A percentile compares a stretch with the other conserved stretches of the same genome.
Conservation (phyloP, 2,797 vertebrate species). For the Enteromius treurensis region DNA sequence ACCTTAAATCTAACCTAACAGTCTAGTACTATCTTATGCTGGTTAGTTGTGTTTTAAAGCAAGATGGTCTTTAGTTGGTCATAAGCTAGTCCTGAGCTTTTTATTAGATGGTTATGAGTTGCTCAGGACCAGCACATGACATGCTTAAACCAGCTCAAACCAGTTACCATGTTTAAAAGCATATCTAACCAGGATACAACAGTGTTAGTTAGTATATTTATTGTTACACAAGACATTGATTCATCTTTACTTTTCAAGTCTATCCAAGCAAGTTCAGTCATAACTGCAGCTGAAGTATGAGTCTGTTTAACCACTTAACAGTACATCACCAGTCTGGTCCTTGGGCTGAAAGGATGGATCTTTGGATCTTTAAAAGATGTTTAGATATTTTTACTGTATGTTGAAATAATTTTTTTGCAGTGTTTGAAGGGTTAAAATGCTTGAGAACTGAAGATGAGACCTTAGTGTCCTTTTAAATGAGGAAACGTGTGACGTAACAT, state of each 20-base stretch:
- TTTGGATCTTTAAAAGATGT: not conserved
- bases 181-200: not conserved
- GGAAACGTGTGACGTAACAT: not conserved
- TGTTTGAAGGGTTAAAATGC: not conserved
- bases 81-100: not conserved
- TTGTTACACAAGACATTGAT: not conserved
- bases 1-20: not conserved
- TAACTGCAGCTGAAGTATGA: not conserved
- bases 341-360: not conserved
- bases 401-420: not conserved
- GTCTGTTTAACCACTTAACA: not conserved
- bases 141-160: not conserved
- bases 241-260: not conserved
- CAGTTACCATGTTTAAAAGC: not conserved
- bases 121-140: not conserved
- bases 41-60: not conserved
- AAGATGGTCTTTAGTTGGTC: not conserved
- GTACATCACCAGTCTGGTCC: not conserved
- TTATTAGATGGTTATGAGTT: not conserved
- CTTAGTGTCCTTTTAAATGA: constrained; percentile 1
- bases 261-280: not conserved
- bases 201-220: not conserved
- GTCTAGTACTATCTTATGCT: no score
- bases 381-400: not conserved
- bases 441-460: constrained; percentile 9